Evolutionary conservation across 2,797 vertebrate genomes (phyloP).

Genomic region (Adelosebastes latens): DNA sequence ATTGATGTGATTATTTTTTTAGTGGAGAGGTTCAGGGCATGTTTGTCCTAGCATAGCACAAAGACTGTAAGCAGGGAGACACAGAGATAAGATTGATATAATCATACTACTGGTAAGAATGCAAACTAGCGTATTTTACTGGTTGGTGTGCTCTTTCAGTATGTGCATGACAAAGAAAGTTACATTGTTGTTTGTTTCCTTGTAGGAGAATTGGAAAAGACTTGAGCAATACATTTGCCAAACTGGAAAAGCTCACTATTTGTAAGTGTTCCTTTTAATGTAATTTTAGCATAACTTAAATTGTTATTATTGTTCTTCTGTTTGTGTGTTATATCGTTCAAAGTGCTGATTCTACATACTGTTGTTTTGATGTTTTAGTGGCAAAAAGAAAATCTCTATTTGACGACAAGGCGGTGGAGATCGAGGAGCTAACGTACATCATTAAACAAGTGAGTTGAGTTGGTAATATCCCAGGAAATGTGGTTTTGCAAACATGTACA

Average conservation of each 20-base stretch:
- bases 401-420: slow-evolving; percentile 93
- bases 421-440: slow-evolving; percentile 95
- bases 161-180: neutral
- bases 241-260: slow-evolving; percentile 95
- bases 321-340: neutral
- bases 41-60: neutral
- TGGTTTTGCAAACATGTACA: neutral
- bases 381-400: slow-evolving; percentile 96
- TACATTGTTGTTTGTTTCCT: slow-evolving; percentile 11
- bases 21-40: neutral
- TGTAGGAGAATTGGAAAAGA: slow-evolving; percentile 94
- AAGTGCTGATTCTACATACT: slow-evolving; percentile 1
- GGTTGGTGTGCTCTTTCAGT: neutral
- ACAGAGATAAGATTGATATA: neutral
- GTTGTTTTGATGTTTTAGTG: slow-evolving; percentile 79
- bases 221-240: slow-evolving; percentile 95
- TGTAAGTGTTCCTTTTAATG: slow-evolving; percentile 81
- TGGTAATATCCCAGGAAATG: neutral
- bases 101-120: neutral
- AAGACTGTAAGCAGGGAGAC: neutral
- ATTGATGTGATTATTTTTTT: neutral
- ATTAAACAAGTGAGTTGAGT: slow-evolving; percentile 89
- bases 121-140: neutral
- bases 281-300: neutral
- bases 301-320: neutral